A percentile compares a stretch with the other conserved stretches of the same genome.
These are phyloP conservation scores for Zaprionus lachaisei DNA, from an alignment of 1,140 invertebrate species.

Conservation along the genomic window DNA sequence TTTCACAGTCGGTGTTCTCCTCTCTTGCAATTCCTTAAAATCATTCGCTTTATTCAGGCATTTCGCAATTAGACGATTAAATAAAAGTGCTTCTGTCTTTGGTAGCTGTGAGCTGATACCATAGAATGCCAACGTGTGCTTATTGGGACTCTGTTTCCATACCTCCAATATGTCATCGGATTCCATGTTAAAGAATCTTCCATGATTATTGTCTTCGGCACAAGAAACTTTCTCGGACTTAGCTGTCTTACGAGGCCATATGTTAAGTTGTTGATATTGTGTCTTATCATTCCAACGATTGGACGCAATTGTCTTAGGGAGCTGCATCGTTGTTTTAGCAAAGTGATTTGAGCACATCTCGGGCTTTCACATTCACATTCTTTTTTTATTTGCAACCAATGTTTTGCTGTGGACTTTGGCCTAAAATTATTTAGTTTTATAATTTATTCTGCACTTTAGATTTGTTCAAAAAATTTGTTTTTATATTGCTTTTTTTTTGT, in stretches of 20 bases:
- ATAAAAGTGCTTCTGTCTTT: slow-evolving; percentile 2
- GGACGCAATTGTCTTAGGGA: no score
- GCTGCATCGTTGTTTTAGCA: no score
- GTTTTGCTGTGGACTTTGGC: background rate
- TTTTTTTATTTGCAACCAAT: background rate
- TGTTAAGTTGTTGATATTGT: no score
- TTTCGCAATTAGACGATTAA: slow-evolving; percentile 1
- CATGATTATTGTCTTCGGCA: background rate
- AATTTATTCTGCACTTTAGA: slow-evolving; percentile 18
- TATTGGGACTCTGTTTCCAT: slow-evolving; percentile 11
- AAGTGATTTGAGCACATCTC: background rate
- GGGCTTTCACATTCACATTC: background rate
- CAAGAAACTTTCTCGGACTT: background rate
- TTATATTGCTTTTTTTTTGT: background rate
- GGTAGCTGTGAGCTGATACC: slow-evolving; percentile 1
- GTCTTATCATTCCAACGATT: no score
- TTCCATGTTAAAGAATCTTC: background rate
- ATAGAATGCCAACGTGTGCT: slow-evolving; percentile 7
- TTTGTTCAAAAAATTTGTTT: slow-evolving; percentile 1
- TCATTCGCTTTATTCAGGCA: slow-evolving; percentile 1
- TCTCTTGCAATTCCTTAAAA: background rate
- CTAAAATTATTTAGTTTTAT: background rate
- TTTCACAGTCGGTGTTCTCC: background rate
- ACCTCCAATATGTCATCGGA: slow-evolving; percentile 14
- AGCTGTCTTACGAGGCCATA: background rate